phyloP scores from a whole-genome alignment of 2,888 invertebrate genomes.

The Cosmia pyralina region DNA sequence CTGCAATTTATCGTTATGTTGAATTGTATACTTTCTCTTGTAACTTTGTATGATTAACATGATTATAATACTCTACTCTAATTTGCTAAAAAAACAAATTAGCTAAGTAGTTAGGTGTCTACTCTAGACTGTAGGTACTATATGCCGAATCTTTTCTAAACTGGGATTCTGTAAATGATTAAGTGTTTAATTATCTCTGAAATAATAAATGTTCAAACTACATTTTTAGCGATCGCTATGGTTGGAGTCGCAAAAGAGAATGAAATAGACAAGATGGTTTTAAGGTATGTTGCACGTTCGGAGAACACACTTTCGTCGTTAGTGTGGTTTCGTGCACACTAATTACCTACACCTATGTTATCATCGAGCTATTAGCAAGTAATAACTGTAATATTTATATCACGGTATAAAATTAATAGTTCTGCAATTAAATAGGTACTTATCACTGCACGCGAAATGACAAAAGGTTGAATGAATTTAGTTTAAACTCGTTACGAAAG shows the following conservation, averaged over 20 bases:
- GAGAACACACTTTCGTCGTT: slow-evolving; percentile 37
- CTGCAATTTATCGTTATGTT: slow-evolving; percentile 72
- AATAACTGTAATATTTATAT: slow-evolving; percentile 12
- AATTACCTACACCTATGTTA: slow-evolving; percentile 1
- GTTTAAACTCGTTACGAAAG: slow-evolving; percentile 29
- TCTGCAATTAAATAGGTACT: not conserved
- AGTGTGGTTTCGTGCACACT: slow-evolving; percentile 15
- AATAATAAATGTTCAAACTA: not conserved
- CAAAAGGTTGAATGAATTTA: slow-evolving; percentile 22
- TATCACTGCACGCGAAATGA: slow-evolving; percentile 2
- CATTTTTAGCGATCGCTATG: not conserved
- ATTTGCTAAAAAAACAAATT: slow-evolving; percentile 6
- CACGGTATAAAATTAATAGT: not conserved
- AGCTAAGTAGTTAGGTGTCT: not conserved
- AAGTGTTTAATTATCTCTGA: not conserved
- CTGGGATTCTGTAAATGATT: not conserved
- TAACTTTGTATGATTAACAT: slow-evolving; percentile 64
- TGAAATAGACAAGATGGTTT: not conserved
- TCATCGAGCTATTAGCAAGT: slow-evolving; percentile 7
- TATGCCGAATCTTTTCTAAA: not conserved
- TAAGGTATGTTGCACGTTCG: not conserved
- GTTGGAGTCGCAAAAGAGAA: not conserved
- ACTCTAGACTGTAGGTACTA: not conserved
- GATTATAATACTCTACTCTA: slow-evolving; percentile 12
- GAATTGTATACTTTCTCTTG: slow-evolving; percentile 75